Conservation (phyloP, 2,888 invertebrate genomes). For the Ophion ventricosus region DNA sequence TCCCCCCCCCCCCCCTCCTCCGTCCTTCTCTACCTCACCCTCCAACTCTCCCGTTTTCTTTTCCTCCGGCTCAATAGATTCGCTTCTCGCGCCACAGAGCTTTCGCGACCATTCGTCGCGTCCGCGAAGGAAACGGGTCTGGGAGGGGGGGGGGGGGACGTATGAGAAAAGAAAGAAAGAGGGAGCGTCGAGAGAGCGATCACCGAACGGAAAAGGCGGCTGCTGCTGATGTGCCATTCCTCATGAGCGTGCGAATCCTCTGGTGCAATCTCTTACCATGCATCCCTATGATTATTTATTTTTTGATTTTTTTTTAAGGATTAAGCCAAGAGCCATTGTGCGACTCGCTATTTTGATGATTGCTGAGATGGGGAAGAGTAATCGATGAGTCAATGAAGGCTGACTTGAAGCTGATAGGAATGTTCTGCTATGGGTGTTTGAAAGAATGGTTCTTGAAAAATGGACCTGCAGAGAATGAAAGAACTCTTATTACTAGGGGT, state of each 20-base stretch:
- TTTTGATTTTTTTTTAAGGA: too few relatives aligned
- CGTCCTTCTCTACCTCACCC: too few relatives aligned
- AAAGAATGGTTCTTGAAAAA: too few relatives aligned
- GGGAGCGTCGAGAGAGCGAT: neutral
- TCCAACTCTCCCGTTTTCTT: constrained; percentile 64
- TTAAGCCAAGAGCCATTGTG: too few relatives aligned
- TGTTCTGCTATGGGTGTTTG: too few relatives aligned
- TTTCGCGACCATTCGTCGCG: constrained; percentile 57
- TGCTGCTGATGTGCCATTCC: constrained; percentile 7
- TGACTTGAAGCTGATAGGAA: too few relatives aligned
- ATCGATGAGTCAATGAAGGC: too few relatives aligned
- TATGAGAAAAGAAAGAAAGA: neutral
- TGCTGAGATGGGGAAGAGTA: too few relatives aligned
- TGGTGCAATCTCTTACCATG: neutral
- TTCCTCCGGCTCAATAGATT: constrained; percentile 63
- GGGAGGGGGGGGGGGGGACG: too few relatives aligned
- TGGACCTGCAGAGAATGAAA: too few relatives aligned
- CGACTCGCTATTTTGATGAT: too few relatives aligned
- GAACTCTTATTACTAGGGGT: too few relatives aligned
- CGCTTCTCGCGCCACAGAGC: constrained; percentile 45
- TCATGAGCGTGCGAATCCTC: constrained; percentile 5
- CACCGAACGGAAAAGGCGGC: constrained; percentile 24
- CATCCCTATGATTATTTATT: neutral
- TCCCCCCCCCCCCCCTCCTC: neutral
- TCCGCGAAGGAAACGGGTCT: constrained; percentile 40